These are phyloP conservation scores for Atta texana DNA, from an alignment of 1,140 invertebrate genomes.

Conservation along the genomic window DNA sequence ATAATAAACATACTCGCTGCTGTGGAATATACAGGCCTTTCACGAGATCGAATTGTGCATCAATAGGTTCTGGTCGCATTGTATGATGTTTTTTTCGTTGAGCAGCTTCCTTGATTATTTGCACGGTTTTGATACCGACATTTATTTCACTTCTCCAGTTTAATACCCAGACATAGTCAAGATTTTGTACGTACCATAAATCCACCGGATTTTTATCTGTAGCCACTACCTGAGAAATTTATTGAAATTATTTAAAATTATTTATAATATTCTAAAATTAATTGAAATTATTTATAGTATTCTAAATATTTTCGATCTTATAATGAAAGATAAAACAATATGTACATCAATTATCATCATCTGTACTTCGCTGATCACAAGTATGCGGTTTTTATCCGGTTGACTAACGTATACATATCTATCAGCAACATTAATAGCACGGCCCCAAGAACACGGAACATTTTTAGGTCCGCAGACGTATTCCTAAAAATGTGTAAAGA, in stretches of 20 bases:
- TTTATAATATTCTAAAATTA: neutral
- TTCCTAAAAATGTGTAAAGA: slow-evolving; percentile 85
- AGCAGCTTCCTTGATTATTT: slow-evolving; percentile 92
- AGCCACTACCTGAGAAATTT: slow-evolving; percentile 88
- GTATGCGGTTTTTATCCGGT: slow-evolving; percentile 90
- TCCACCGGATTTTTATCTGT: slow-evolving; percentile 92
- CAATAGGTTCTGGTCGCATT: slow-evolving; percentile 93
- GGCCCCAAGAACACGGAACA: slow-evolving; percentile 90
- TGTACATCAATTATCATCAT: slow-evolving; percentile 91
- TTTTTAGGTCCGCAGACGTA: slow-evolving; percentile 91
- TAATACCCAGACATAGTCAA: slow-evolving; percentile 93
- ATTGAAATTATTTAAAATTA: neutral
- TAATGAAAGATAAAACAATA: slow-evolving; percentile 45
- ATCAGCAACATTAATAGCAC: slow-evolving; percentile 91
- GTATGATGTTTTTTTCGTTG: slow-evolving; percentile 92
- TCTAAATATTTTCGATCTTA: neutral
- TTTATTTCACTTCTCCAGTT: slow-evolving; percentile 89
- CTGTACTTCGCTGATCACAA: slow-evolving; percentile 91
- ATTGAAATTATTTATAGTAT: neutral
- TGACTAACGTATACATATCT: slow-evolving; percentile 92
- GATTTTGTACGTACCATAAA: slow-evolving; percentile 90
- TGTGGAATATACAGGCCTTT: slow-evolving; percentile 91
- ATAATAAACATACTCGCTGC: slow-evolving; percentile 82
- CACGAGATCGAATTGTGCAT: slow-evolving; percentile 93
- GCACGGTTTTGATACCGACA: slow-evolving; percentile 90